Percentiles rank a stretch among this genome's conserved stretches.
Evolutionary conservation across 2,797 vertebrate species (phyloP).

Genomic region (Cyclura pinguis): DNA sequence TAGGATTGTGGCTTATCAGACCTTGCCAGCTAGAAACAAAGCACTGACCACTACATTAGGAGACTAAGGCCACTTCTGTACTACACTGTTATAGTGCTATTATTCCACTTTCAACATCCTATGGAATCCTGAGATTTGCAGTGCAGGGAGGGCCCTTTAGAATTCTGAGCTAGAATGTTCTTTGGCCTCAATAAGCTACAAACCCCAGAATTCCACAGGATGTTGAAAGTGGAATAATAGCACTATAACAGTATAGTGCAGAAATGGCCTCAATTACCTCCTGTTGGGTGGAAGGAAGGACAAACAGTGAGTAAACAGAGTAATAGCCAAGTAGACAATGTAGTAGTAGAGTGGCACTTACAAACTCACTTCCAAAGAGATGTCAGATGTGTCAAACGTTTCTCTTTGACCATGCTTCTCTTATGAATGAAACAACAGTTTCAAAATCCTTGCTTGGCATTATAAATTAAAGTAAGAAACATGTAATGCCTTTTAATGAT

Average conservation of each 20-base stretch:
- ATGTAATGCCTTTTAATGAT: conserved; percentile 18
- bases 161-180: too few species aligned
- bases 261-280: background rate
- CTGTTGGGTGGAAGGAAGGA: background rate
- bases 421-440: conserved; percentile 9
- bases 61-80: background rate
- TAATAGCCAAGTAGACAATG: background rate
- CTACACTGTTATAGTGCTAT: too few species aligned
- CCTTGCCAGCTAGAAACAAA: background rate
- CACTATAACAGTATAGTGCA: too few species aligned
- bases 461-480: background rate
- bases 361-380: background rate
- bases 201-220: too few species aligned
- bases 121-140: too few species aligned
- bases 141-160: too few species aligned
- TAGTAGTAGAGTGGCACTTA: background rate
- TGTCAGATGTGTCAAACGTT: background rate
- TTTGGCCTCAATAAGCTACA: too few species aligned
- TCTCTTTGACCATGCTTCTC: background rate
- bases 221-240: too few species aligned
- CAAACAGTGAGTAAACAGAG: background rate
- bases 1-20: background rate
- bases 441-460: conserved; percentile 8
- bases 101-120: too few species aligned
- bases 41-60: background rate